phyloP scores from a whole-genome alignment of 64 coral and sea anemone species.

The Cladopsammia gracilis region DNA sequence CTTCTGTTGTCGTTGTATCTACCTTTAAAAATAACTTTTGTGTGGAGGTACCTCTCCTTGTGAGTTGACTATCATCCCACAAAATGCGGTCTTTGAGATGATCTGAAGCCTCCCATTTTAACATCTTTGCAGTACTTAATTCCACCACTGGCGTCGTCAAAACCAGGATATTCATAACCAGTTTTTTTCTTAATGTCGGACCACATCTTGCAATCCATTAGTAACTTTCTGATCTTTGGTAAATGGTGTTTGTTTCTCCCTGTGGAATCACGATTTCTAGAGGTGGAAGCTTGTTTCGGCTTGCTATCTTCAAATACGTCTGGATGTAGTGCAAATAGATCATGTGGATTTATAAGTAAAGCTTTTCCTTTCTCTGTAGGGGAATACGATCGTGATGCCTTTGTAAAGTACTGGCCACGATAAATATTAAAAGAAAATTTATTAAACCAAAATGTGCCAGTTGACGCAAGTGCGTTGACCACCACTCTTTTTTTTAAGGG shows the following conservation, averaged over 20 bases:
- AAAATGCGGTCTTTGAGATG: not conserved
- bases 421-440: conserved; percentile 27
- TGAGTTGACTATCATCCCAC: conserved; percentile 2
- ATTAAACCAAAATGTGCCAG: conserved; percentile 22
- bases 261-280: not conserved
- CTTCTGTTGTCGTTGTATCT: not conserved
- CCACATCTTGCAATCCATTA: not conserved
- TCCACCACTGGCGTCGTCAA: not conserved
- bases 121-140: conserved; percentile 26
- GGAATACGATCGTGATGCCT: not conserved
- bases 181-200: not conserved
- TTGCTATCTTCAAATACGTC: not conserved
- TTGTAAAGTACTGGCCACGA: not conserved
- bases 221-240: conserved; percentile 16
- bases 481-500: conserved; percentile 5
- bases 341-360: not conserved
- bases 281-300: not conserved
- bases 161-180: conserved; percentile 44
- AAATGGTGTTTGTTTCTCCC: not conserved
- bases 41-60: not conserved
- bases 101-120: not conserved
- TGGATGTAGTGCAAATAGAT: not conserved
- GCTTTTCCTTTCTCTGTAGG: not conserved
- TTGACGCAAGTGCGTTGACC: conserved; percentile 32
- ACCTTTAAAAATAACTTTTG: not conserved